phyloP scores from a whole-genome alignment of 2,113 vertebrate genomes.

The Erinaceus europaeus region DNA sequence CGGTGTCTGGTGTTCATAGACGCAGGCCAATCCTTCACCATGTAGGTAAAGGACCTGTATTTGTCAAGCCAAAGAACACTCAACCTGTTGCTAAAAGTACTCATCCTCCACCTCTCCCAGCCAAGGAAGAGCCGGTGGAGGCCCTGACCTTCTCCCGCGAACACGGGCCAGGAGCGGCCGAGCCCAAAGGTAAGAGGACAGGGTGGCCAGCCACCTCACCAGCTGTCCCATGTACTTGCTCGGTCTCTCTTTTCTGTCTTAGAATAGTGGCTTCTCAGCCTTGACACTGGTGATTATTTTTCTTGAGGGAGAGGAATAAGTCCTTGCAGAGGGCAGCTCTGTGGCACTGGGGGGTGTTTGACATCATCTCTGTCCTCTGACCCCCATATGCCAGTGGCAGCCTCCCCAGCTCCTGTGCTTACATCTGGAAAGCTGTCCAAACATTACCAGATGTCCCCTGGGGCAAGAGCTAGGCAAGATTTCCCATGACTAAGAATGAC shows the following conservation, averaged over 20 bases:
- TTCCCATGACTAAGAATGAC: not conserved
- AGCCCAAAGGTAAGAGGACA: slow-evolving; percentile 86
- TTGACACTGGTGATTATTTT: not conserved
- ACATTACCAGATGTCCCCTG: not conserved
- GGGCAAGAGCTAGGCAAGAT: not conserved
- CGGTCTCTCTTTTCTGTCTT: slow-evolving; percentile 31
- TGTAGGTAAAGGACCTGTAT: slow-evolving; percentile 88
- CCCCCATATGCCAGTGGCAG: not conserved
- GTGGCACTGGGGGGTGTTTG: not conserved
- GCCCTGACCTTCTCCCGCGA: slow-evolving; percentile 90
- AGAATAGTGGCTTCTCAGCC: not conserved
- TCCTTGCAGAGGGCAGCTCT: too few relatives aligned
- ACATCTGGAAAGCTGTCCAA: not conserved
- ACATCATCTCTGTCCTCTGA: not conserved
- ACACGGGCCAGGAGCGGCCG: slow-evolving; percentile 83
- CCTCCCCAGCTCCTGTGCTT: not conserved
- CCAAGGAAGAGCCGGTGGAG: slow-evolving; percentile 91
- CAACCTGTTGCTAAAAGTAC: slow-evolving; percentile 89
- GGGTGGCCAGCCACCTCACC: not conserved
- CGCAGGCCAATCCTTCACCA: slow-evolving; percentile 90
- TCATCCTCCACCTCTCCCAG: slow-evolving; percentile 89
- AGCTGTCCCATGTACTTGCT: slow-evolving; percentile 65
- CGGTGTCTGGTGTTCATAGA: slow-evolving; percentile 91
- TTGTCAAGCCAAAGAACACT: slow-evolving; percentile 86
- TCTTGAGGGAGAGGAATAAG: too few relatives aligned